Conservation (phyloP, 2,113 vertebrate genomes). For the Gila orcuttii region DNA sequence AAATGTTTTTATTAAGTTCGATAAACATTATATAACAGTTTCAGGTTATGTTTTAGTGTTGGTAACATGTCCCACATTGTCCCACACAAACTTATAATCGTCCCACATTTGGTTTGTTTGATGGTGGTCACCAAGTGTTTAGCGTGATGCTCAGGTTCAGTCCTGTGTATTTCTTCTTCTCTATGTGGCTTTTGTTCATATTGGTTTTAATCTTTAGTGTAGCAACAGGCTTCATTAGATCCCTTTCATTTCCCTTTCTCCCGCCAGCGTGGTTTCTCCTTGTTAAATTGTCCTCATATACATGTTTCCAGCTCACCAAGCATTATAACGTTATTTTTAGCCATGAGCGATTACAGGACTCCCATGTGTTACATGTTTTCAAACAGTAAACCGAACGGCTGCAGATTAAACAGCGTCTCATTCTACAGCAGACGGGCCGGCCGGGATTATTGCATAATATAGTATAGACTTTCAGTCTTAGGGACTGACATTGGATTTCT, state of each 20-base stretch:
- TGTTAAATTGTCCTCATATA: slow-evolving; percentile 31
- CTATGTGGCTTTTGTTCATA: not conserved
- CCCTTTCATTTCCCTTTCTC: not conserved
- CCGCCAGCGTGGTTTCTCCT: not conserved
- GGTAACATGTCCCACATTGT: no score
- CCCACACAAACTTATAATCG: no score
- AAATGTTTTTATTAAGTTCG: no score
- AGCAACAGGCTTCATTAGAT: slow-evolving; percentile 41
- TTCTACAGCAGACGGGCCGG: not conserved
- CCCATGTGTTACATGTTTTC: slow-evolving; percentile 14
- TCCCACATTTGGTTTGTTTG: no score
- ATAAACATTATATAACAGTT: no score
- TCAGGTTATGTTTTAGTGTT: no score
- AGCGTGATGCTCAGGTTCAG: not conserved
- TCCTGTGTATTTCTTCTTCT: not conserved
- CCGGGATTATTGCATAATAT: slow-evolving; percentile 19
- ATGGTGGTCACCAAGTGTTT: no score
- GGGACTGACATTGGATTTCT: not conserved
- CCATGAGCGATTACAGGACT: not conserved
- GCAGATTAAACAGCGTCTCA: slow-evolving; percentile 7
- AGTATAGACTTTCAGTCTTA: not conserved
- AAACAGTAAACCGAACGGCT: slow-evolving; percentile 15
- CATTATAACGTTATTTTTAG: slow-evolving; percentile 21
- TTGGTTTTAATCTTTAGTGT: not conserved
- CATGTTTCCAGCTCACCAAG: not conserved